Percentiles rank a stretch among this genome's conserved stretches.
Evolutionary conservation across 2,797 vertebrate species (phyloP).

Genomic region (Melanitta fusca): DNA sequence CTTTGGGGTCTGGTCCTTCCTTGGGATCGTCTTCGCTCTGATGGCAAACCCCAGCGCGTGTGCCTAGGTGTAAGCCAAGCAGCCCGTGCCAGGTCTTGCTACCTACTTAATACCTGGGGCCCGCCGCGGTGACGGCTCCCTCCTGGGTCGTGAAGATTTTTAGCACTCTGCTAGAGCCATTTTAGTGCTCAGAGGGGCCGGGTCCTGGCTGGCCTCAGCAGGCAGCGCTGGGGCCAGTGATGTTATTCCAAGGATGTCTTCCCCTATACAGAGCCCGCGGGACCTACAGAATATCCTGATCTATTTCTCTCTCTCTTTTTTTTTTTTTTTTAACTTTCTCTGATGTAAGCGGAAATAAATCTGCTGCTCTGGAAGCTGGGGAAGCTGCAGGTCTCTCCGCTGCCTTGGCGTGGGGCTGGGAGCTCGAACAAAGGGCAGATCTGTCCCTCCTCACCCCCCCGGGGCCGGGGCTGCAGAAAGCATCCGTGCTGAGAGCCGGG

Average conservation of each 20-base stretch:
- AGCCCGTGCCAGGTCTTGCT: constrained; percentile 51
- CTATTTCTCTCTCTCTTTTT: neutral
- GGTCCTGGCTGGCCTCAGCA: neutral
- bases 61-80: constrained; percentile 39
- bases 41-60: constrained; percentile 24
- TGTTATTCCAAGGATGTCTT: constrained; percentile 62
- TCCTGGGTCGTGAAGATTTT: constrained; percentile 40
- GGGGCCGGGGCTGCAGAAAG: neutral
- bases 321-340: neutral
- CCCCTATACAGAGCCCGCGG: neutral
- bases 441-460: constrained; percentile 1
- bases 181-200: neutral
- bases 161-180: constrained; percentile 34
- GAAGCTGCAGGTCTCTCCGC: neutral
- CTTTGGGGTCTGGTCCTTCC: rapidly evolving
- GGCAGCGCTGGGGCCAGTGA: neutral
- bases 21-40: neutral
- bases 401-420: rapidly evolving
- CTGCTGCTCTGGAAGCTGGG: neutral
- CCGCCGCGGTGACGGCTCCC: neutral
- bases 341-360: constrained; percentile 57
- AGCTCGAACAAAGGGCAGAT: constrained; percentile 36
- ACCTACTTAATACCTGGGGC: constrained; percentile 63
- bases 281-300: constrained; percentile 43
- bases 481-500: neutral